Conservation (phyloP, 2,888 invertebrate species). For the Pammene fasciana region DNA sequence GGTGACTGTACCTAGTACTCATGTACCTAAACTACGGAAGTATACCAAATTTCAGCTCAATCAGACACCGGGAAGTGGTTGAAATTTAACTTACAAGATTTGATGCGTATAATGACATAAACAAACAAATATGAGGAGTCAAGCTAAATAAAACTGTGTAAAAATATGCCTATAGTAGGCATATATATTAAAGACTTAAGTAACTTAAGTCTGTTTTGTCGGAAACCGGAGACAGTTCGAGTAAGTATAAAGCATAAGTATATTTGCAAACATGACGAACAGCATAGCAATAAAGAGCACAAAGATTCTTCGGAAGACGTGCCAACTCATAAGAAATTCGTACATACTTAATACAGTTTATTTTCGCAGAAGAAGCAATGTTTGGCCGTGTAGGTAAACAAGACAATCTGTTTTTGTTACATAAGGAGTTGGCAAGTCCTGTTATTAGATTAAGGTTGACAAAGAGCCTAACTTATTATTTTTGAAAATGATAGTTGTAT, state of each 20-base stretch:
- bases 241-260: slow-evolving; percentile 25
- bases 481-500: not conserved
- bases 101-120: too few species aligned
- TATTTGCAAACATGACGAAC: slow-evolving; percentile 24
- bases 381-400: slow-evolving; percentile 24
- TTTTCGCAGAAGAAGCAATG: not conserved
- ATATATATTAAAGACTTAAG: too few species aligned
- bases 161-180: slow-evolving; percentile 20
- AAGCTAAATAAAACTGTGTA: too few species aligned
- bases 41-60: too few species aligned
- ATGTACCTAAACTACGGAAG: too few species aligned
- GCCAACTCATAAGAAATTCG: not conserved
- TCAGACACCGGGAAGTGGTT: too few species aligned
- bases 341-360: not conserved
- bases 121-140: too few species aligned
- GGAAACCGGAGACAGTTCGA: slow-evolving; percentile 27
- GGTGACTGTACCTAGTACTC: too few species aligned
- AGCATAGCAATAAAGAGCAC: slow-evolving; percentile 23
- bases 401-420: slow-evolving; percentile 32
- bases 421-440: slow-evolving; percentile 15
- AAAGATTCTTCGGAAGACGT: not conserved
- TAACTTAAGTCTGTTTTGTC: slow-evolving; percentile 18
- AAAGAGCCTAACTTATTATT: not conserved
- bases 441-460: slow-evolving; percentile 31
- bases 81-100: too few species aligned